Base-by-base conservation (phyloP, 2,113 vertebrate species). In the Sapayoa aenigma region DNA sequence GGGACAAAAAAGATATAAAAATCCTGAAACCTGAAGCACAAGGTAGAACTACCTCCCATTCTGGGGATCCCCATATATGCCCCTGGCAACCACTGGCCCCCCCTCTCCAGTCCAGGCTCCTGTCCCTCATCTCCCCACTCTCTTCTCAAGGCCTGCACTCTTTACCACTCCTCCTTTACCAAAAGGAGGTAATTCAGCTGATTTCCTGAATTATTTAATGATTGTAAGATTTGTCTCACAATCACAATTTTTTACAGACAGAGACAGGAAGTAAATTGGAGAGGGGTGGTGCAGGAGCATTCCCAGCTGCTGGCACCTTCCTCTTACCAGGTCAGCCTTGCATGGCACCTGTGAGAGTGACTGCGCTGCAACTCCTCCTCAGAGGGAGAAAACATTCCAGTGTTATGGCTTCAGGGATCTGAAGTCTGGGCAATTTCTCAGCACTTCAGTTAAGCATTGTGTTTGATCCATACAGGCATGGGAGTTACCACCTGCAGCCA, bases 391-490 rank as follows among this genome's bases (percentile, higher is more conserved):
- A 63, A 18, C 62, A 7, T 6, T 5, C 33, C 22, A 12, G 55
- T 2, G 20, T 17, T 25, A 11, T 0, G 7, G 28, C 46, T 76
- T 6, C 42, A 30, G 35, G 44, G 28, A 14, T 16, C 1, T 31
- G 42, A 12, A 44, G 47, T 9, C 66, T 33, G n/a, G 35, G 11
- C 44, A 63, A 22, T 2, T 18, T 44, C 47, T 44, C 78, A 19
- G 46, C 9, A 1, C 21, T 19, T 5, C 35, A 11, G 42, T 41
- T 19, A 2, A 53, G 31, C 25, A 6, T 9, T 24, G 41, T 23
- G 2, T 3, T 13, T 9, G 60, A 11, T 12, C 28, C 22, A 1
- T 0, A 33, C 37, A 15, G 52, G 44, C 55, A 5, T 0, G 0
- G 47, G 22, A 18, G 33, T 6, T 9, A 7, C 24, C 3, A 2